phyloP scores from a whole-genome alignment of 2,797 vertebrate species.

The Hydrolagus colliei region DNA sequence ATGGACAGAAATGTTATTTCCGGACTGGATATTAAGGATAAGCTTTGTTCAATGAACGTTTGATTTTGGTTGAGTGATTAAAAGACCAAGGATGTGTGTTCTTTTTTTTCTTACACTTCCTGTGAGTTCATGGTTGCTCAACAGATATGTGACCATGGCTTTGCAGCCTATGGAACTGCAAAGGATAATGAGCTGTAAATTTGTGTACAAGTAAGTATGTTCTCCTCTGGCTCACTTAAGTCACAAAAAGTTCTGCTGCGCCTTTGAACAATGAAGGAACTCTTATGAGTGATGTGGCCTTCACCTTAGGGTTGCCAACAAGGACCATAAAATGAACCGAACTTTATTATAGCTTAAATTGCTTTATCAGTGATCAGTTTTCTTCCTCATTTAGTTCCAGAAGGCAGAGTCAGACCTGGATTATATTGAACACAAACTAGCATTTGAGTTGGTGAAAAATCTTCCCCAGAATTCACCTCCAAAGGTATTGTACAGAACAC shows the following conservation, averaged over 20 bases:
- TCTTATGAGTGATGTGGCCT: background rate
- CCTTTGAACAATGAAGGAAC: background rate
- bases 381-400: constrained; percentile 71
- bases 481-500: constrained; percentile 55
- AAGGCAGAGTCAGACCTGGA: constrained; percentile 87
- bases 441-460: constrained; percentile 72
- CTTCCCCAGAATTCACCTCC: constrained; percentile 52
- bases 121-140: background rate
- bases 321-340: background rate
- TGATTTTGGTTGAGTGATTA: too few relatives aligned
- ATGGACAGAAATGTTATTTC: too few relatives aligned
- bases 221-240: too few relatives aligned
- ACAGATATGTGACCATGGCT: too few relatives aligned
- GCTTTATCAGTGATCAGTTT: constrained; percentile 35
- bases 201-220: background rate
- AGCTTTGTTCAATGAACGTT: too few relatives aligned
- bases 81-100: too few relatives aligned
- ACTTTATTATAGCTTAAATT: background rate
- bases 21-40: too few relatives aligned
- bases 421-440: constrained; percentile 77
- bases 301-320: background rate
- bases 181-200: background rate
- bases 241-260: too few relatives aligned
- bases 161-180: background rate
- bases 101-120: too few relatives aligned